A percentile compares a stretch with the other conserved stretches of the same genome.
Conservation (phyloP, 2,797 vertebrate genomes). For the Mionectes olivaceus region DNA sequence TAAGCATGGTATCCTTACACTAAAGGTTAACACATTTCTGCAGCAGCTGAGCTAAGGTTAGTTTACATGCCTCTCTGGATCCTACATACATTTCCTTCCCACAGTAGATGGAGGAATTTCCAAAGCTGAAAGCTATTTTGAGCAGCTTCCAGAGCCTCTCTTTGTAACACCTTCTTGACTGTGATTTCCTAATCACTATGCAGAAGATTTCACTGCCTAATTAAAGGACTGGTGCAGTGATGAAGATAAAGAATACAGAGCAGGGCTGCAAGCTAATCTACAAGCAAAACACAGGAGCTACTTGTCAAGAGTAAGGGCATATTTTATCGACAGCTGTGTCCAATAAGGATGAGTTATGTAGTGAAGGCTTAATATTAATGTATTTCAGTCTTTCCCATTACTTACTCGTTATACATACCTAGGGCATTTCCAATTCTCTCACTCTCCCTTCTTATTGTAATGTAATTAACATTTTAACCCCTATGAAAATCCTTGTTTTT, state of each 20-base stretch:
- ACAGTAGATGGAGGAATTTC: slow-evolving; percentile 67
- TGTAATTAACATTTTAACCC: slow-evolving; percentile 64
- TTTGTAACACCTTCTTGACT: slow-evolving; percentile 79
- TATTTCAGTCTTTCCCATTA: slow-evolving; percentile 65
- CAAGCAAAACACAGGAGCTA: slow-evolving; percentile 78
- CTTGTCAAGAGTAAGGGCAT: slow-evolving; percentile 79
- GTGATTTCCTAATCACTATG: slow-evolving; percentile 82
- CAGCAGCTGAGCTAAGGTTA: slow-evolving; percentile 54
- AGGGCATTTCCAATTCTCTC: slow-evolving; percentile 41
- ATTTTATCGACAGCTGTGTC: slow-evolving; percentile 82
- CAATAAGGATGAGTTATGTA: slow-evolving; percentile 78
- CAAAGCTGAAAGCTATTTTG: slow-evolving; percentile 72
- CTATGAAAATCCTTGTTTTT: slow-evolving; percentile 32
- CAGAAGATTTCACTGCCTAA: slow-evolving; percentile 80
- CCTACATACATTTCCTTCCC: slow-evolving; percentile 36
- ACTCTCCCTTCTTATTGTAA: slow-evolving; percentile 59
- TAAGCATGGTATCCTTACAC: background rate
- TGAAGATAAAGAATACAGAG: slow-evolving; percentile 83
- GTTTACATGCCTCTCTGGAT: slow-evolving; percentile 44
- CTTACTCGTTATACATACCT: slow-evolving; percentile 38
- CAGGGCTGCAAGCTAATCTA: slow-evolving; percentile 78
- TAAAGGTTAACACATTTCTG: slow-evolving; percentile 29
- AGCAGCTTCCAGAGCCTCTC: slow-evolving; percentile 72
- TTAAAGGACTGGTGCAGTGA: slow-evolving; percentile 80
- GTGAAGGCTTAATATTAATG: slow-evolving; percentile 78